phyloP scores from a whole-genome alignment of 1,140 invertebrate genomes.

The Ips typographus region DNA sequence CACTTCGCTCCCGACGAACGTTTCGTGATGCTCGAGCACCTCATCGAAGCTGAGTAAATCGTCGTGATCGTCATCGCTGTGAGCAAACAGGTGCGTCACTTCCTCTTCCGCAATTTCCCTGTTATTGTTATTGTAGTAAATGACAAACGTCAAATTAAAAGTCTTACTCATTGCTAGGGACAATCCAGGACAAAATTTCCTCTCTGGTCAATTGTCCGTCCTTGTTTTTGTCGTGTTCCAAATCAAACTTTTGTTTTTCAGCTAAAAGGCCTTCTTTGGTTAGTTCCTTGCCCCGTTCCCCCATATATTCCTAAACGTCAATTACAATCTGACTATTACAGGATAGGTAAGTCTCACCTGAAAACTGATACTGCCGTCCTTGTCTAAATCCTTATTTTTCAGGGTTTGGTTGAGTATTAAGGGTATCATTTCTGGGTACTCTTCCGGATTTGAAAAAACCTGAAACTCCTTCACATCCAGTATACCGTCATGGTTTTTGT shows the following conservation, averaged over 20 bases:
- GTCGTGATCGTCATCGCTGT: conserved; percentile 89
- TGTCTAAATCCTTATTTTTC: conserved; percentile 80
- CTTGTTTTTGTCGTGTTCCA: conserved; percentile 83
- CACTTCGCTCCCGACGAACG: conserved; percentile 94
- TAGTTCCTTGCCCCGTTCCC: conserved; percentile 69
- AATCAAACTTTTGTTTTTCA: conserved; percentile 90
- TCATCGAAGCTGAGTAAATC: conserved; percentile 81
- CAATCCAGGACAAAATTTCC: conserved; percentile 88
- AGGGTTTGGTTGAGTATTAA: conserved; percentile 82
- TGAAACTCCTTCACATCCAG: conserved; percentile 82
- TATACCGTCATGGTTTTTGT: conserved; percentile 78
- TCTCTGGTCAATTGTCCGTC: conserved; percentile 78
- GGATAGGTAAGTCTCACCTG: conserved; percentile 48
- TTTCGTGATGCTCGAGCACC: conserved; percentile 84
- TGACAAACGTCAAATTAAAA: background rate
- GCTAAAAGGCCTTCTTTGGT: conserved; percentile 79
- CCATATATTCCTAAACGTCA: conserved; percentile 66
- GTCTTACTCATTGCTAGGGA: conserved; percentile 87
- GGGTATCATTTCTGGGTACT: conserved; percentile 85
- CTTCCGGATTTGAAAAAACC: conserved; percentile 91
- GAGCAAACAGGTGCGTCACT: conserved; percentile 85
- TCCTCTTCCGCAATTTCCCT: conserved; percentile 89
- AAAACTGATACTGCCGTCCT: conserved; percentile 81
- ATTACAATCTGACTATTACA: background rate
- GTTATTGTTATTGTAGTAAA: conserved; percentile 38